Evolutionary conservation across 2,888 invertebrate species (phyloP).

Genomic region (Suillia variegata): DNA sequence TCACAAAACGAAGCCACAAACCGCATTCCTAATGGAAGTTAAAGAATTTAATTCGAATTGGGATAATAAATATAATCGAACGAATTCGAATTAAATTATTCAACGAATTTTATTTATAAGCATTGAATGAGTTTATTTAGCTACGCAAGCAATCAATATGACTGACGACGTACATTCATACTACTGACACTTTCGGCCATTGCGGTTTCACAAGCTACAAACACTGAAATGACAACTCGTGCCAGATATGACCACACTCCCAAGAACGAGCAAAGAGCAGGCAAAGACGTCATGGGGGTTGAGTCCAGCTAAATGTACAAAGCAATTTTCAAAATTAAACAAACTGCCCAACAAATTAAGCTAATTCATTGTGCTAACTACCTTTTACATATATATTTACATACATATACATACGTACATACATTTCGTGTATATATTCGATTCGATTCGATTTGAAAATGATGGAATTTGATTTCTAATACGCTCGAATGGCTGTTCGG

Average conservation of each 20-base stretch:
- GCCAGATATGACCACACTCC: not conserved
- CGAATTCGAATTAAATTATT: too few relatives aligned
- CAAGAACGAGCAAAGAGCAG: not conserved
- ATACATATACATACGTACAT: too few relatives aligned
- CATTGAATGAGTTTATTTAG: slow-evolving; percentile 45
- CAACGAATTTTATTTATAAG: slow-evolving; percentile 45
- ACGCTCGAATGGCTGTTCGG: too few relatives aligned
- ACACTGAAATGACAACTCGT: slow-evolving; percentile 4
- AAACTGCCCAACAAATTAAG: slow-evolving; percentile 8
- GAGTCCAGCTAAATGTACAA: not conserved
- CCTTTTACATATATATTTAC: too few relatives aligned
- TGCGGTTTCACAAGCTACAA: not conserved
- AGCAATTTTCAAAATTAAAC: slow-evolving; percentile 6
- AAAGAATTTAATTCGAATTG: too few relatives aligned
- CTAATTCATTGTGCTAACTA: not conserved
- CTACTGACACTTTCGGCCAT: not conserved
- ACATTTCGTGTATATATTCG: not conserved
- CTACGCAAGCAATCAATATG: slow-evolving; percentile 30
- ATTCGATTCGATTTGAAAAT: not conserved
- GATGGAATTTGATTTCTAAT: too few relatives aligned
- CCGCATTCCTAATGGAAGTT: too few relatives aligned
- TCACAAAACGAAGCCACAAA: too few relatives aligned
- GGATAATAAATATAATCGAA: too few relatives aligned
- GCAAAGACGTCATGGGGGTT: not conserved
- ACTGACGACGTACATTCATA: slow-evolving; percentile 1